Percentiles rank a stretch among this genome's conserved stretches.
Conservation (phyloP, 2,113 vertebrate species). For the Hippocampus mohnikei region DNA sequence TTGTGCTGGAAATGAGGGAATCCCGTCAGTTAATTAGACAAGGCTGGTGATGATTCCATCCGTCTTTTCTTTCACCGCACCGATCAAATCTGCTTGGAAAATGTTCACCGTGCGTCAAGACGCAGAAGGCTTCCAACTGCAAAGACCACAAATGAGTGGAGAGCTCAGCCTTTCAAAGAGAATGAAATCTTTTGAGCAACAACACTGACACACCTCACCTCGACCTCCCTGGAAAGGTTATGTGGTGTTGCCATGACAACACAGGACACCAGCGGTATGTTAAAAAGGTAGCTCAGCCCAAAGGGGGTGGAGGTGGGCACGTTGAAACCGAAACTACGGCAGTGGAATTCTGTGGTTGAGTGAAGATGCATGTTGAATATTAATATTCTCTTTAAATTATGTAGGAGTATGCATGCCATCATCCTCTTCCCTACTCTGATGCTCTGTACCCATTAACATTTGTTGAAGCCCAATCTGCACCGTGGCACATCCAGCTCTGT, state of each 20-base stretch:
- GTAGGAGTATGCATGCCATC: conserved; percentile 34
- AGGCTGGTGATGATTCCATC: conserved; percentile 50
- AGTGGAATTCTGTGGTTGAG: conserved; percentile 46
- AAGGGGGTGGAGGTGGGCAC: conserved; percentile 22
- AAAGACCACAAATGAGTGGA: conserved; percentile 43
- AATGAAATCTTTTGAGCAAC: conserved; percentile 48
- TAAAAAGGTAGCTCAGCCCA: conserved; percentile 48
- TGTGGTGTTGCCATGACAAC: conserved; percentile 55
- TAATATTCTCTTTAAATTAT: conserved; percentile 48
- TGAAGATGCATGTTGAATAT: conserved; percentile 53
- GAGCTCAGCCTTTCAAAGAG: conserved; percentile 13
- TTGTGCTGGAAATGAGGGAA: conserved; percentile 34
- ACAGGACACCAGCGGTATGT: conserved; percentile 55
- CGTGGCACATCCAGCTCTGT: conserved; percentile 58
- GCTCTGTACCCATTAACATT: conserved; percentile 67
- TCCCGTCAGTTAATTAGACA: conserved; percentile 61
- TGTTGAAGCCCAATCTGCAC: conserved; percentile 56
- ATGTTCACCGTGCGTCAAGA: conserved; percentile 56
- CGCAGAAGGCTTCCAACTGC: conserved; percentile 32
- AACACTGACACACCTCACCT: conserved; percentile 49
- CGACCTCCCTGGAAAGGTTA: conserved; percentile 63
- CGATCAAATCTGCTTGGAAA: conserved; percentile 44
- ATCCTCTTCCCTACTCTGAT: conserved; percentile 58
- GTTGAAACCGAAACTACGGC: conserved; percentile 37
- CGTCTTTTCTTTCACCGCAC: conserved; percentile 47